Evolutionary conservation across 2,797 vertebrate species (phyloP).

Genomic region (Taeniopygia guttata): DNA sequence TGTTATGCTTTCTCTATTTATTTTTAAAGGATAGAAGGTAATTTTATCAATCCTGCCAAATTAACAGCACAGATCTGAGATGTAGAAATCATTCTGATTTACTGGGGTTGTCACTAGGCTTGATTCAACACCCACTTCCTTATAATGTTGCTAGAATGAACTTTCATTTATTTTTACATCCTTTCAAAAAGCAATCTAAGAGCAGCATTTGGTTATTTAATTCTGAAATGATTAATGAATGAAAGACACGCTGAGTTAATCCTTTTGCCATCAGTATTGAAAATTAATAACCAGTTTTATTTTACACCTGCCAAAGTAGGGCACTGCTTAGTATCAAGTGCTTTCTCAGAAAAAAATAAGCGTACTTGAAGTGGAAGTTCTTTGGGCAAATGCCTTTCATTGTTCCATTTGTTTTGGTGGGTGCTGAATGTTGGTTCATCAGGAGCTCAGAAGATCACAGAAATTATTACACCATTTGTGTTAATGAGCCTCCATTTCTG

Average conservation of each 20-base stretch:
- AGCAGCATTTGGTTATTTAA: constrained; percentile 19
- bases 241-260: not conserved
- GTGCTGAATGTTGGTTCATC: not conserved
- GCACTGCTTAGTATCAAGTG: not conserved
- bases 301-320: not conserved
- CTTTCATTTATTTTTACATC: constrained; percentile 31
- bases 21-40: not conserved
- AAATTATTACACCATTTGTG: not conserved
- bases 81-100: constrained; percentile 19
- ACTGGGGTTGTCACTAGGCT: not conserved
- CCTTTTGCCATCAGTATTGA: constrained; percentile 14
- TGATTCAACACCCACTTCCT: not conserved
- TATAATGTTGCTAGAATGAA: not conserved
- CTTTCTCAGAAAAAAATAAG: not conserved
- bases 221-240: constrained; percentile 27
- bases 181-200: constrained; percentile 26
- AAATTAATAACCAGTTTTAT: constrained; percentile 26
- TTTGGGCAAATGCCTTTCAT: not conserved
- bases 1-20: not conserved
- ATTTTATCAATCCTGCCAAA: not conserved
- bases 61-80: not conserved
- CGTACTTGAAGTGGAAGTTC: not conserved
- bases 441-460: not conserved
- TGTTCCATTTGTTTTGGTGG: not conserved
- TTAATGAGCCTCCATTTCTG: not conserved